A percentile compares a stretch with the other conserved stretches of the same genome.
phyloP scores from a whole-genome alignment of 2,113 vertebrate species.

The Lepus europaeus region DNA sequence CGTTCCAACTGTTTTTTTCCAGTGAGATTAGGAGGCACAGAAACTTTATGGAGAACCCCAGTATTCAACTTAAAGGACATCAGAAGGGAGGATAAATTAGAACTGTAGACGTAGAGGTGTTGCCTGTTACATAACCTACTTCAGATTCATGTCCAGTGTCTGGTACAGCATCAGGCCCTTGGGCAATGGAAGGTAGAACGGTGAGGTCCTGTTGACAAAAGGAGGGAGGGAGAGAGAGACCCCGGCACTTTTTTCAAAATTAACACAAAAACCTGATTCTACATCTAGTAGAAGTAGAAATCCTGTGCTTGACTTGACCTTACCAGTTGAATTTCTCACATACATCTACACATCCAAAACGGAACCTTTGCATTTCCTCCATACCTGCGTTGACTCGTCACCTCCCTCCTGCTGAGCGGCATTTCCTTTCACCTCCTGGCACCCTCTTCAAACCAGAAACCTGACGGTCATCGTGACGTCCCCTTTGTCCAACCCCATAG shows the following conservation, averaged over 20 bases:
- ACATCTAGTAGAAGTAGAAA: background rate
- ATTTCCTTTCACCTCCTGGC: too few species aligned
- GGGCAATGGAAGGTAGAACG: too few species aligned
- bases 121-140: background rate
- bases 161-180: too few species aligned
- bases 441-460: background rate
- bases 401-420: background rate
- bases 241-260: too few species aligned
- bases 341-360: background rate
- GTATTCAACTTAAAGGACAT: background rate
- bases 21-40: background rate
- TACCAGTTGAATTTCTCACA: background rate
- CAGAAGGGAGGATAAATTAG: background rate
- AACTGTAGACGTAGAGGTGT: background rate
- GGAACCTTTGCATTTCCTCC: background rate
- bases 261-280: too few species aligned
- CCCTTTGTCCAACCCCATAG: background rate
- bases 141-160: background rate
- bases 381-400: background rate
- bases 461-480: background rate
- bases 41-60: background rate
- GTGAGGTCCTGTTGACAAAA: too few species aligned
- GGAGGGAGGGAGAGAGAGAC: background rate
- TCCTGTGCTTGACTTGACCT: background rate
- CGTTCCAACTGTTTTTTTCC: slow-evolving; percentile 4